Evolutionary conservation across 2,888 invertebrate genomes (phyloP), one percentile per base, ranked within the genome.

Genomic region (Drosophila formosana): DNA sequence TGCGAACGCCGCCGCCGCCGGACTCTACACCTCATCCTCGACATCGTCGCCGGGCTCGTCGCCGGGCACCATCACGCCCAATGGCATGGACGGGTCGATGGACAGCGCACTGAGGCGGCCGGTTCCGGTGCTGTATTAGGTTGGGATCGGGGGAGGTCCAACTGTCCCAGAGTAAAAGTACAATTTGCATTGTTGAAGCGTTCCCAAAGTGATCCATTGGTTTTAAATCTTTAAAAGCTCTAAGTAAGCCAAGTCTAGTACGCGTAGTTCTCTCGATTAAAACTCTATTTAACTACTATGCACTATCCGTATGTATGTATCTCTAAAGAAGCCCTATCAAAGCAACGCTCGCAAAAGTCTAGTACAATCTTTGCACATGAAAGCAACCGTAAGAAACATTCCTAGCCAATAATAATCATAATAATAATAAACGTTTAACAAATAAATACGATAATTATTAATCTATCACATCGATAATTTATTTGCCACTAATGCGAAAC

Each of bases 1-100:
- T 41, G 89, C 91, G 55, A 90, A 91, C 63, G 91, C 90, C 37
- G 90, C 90, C 26, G 89, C 90, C 69, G 91, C 91, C 66, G 91
- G 92, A n/a, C 90, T 92, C 45, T 93, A 92, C 77, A 92, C 91
- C 72, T 91, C 91, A 68, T 92, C 92, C 66, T 91, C 92, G 37
- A 90, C 91, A 66, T 92, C 92, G 9, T 92, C 93, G 25, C 92
- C 93, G 2, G 93, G 92, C 26, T 92, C 92, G 26, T 92, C 92
- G 56, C 92, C 92, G 4, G 92, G 92, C 53, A 91, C 91, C 56
- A 86, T 90, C 26, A 91, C 92, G 45, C 90, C 92, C 58, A 91
- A 91, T 62, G 91, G 90, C 61, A 89, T 92, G 89, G 92, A 92
- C 18, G 85, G 89, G 9, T 82, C 90, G 50, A 91, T 92, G 89